These are phyloP conservation scores for Drosophila mimetica DNA, from an alignment of 2,888 invertebrate genomes.

Conservation along the genomic window DNA sequence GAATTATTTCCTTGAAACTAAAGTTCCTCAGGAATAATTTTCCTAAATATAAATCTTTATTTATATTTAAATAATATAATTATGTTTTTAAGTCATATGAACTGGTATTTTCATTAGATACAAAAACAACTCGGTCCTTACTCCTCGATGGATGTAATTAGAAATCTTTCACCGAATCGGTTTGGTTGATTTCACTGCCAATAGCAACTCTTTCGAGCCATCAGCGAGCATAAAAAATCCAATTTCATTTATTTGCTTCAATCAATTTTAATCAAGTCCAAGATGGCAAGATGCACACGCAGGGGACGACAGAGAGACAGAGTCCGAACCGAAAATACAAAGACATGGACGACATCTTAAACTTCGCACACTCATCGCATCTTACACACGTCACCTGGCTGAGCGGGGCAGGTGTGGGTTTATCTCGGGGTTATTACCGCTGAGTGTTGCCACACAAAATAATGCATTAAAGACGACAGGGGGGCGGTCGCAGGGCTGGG, in stretches of 20 bases:
- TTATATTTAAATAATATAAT: too few relatives aligned
- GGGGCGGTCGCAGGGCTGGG: slow-evolving; percentile 11
- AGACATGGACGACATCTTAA: slow-evolving; percentile 40
- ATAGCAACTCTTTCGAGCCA: slow-evolving; percentile 35
- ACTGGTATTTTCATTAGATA: too few relatives aligned
- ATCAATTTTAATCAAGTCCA: slow-evolving; percentile 80
- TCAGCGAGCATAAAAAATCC: slow-evolving; percentile 62
- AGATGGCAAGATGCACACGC: slow-evolving; percentile 32
- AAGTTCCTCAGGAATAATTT: too few relatives aligned
- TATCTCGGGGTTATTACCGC: slow-evolving; percentile 78
- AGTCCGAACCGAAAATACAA: slow-evolving; percentile 51
- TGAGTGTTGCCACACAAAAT: slow-evolving; percentile 80
- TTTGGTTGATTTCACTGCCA: slow-evolving; percentile 43
- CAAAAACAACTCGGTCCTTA: not conserved
- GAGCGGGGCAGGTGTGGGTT: slow-evolving; percentile 44
- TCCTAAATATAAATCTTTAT: too few relatives aligned
- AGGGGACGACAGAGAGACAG: slow-evolving; percentile 10
- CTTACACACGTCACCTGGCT: slow-evolving; percentile 21
- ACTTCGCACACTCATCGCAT: slow-evolving; percentile 35
- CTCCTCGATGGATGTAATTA: slow-evolving; percentile 49
- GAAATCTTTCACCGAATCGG: slow-evolving; percentile 39
- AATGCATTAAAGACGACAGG: slow-evolving; percentile 77
- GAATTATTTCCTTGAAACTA: too few relatives aligned
- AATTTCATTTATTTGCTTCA: slow-evolving; percentile 73
- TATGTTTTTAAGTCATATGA: too few relatives aligned